Evolutionary conservation across 2,888 invertebrate genomes (phyloP).

Genomic region (Cheilosia vulpina): DNA sequence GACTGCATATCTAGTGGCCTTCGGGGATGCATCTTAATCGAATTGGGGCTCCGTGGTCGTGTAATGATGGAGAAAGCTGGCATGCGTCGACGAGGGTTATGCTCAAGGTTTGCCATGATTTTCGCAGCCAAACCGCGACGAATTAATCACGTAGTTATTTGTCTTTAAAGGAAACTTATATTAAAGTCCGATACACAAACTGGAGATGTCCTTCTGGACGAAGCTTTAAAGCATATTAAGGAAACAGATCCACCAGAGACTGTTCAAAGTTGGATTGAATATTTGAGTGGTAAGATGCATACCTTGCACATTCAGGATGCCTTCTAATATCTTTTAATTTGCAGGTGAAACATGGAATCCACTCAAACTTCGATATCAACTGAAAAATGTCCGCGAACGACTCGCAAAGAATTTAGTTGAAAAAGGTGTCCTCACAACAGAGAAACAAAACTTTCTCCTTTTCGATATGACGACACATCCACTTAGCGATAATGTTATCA

Average conservation of each 20-base stretch:
- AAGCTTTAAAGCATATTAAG: conserved; percentile 98
- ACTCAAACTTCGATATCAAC: conserved; percentile 97
- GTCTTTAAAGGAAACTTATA: conserved; percentile 87
- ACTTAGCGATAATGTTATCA: conserved; percentile 96
- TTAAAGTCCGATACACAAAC: conserved; percentile 96
- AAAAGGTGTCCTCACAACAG: conserved; percentile 99
- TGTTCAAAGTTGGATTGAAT: conserved; percentile 99
- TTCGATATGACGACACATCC: conserved; percentile 99
- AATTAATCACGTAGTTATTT: neutral
- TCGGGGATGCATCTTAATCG: conserved; percentile 98
- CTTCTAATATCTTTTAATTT: neutral
- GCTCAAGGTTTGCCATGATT: conserved; percentile 88
- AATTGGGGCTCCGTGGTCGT: conserved; percentile 96
- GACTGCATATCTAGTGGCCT: conserved; percentile 99
- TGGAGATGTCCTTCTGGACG: conserved; percentile 97
- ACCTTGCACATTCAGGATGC: too few relatives aligned
- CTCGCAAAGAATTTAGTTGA: conserved; percentile 99
- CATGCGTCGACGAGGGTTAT: conserved; percentile 95
- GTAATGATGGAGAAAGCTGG: conserved; percentile 98
- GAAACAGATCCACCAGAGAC: conserved; percentile 99
- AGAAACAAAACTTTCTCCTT: conserved; percentile 99
- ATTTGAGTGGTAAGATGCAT: conserved; percentile 92
- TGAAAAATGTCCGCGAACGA: conserved; percentile 99
- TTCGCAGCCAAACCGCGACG: neutral
- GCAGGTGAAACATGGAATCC: conserved; percentile 99